Percentiles rank a stretch among this genome's conserved stretches.
phyloP scores from a whole-genome alignment of 2,888 invertebrate genomes.

The Agelastica alni region DNA sequence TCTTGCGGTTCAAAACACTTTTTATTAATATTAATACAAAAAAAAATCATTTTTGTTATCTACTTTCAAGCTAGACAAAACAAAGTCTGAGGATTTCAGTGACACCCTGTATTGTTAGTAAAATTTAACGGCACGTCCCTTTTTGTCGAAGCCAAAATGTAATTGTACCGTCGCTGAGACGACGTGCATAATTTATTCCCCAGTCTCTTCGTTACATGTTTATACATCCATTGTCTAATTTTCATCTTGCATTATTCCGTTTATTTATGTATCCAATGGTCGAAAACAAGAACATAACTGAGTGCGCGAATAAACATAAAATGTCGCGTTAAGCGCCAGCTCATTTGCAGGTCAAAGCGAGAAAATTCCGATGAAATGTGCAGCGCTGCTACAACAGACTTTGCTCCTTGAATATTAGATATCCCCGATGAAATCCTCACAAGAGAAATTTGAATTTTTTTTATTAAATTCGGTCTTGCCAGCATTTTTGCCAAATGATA shows the following conservation, averaged over 20 bases:
- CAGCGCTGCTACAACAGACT: neutral
- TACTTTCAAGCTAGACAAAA: no score
- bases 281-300: slow-evolving; percentile 10
- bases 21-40: no score
- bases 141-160: no score
- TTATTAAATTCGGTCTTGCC: neutral
- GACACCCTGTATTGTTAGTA: no score
- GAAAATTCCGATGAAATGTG: slow-evolving; percentile 2
- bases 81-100: no score
- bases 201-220: slow-evolving; percentile 27
- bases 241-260: slow-evolving; percentile 35
- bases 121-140: no score
- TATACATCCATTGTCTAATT: slow-evolving; percentile 33
- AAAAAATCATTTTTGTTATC: no score
- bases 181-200: slow-evolving; percentile 28
- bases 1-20: no score
- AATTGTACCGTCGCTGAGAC: slow-evolving; percentile 1
- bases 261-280: slow-evolving; percentile 25
- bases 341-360: slow-evolving; percentile 15
- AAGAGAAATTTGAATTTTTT: neutral
- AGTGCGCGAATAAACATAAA: slow-evolving; percentile 3
- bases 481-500: no score
- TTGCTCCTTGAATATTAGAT: neutral
- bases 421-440: neutral
- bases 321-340: slow-evolving; percentile 5